These are phyloP conservation scores for Andrena hattorfiana DNA, from an alignment of 2,888 invertebrate species.

Conservation along the genomic window DNA sequence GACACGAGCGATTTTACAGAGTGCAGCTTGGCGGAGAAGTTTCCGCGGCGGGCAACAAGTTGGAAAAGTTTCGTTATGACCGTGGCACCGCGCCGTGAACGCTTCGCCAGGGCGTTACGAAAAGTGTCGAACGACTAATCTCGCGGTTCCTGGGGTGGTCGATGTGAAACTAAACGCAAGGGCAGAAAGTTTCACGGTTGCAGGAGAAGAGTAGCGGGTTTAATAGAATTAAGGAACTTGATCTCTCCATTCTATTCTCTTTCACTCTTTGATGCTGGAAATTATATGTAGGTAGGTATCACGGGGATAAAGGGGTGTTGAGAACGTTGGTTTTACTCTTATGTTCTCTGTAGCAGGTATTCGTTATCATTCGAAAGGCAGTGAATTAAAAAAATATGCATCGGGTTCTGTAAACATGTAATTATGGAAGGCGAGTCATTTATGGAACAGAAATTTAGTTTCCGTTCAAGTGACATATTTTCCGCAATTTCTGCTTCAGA, in stretches of 20 bases:
- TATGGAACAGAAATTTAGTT: no score
- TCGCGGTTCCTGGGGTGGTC: conserved; percentile 41
- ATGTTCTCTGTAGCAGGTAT: not conserved
- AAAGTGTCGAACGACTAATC: conserved; percentile 71
- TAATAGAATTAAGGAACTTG: conserved; percentile 36
- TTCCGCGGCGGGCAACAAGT: conserved; percentile 69
- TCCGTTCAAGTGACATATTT: no score
- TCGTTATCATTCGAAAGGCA: no score
- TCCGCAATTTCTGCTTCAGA: no score
- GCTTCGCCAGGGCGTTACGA: conserved; percentile 54
- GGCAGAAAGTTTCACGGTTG: conserved; percentile 46
- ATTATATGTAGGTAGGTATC: not conserved
- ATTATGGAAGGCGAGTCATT: no score
- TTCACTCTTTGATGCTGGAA: conserved; percentile 18
- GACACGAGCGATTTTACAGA: conserved; percentile 65
- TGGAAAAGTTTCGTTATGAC: conserved; percentile 67
- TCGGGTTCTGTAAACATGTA: no score
- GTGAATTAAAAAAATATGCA: no score
- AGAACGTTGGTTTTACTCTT: not conserved
- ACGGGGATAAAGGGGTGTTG: conserved; percentile 16
- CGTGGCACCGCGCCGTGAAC: conserved; percentile 41
- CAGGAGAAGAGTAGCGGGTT: conserved; percentile 16
- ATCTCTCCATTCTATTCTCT: conserved; percentile 9
- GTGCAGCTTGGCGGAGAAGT: conserved; percentile 54
- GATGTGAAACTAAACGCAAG: conserved; percentile 46